phyloP scores from a whole-genome alignment of 2,113 vertebrate species.

The Rhynchomys soricoides region DNA sequence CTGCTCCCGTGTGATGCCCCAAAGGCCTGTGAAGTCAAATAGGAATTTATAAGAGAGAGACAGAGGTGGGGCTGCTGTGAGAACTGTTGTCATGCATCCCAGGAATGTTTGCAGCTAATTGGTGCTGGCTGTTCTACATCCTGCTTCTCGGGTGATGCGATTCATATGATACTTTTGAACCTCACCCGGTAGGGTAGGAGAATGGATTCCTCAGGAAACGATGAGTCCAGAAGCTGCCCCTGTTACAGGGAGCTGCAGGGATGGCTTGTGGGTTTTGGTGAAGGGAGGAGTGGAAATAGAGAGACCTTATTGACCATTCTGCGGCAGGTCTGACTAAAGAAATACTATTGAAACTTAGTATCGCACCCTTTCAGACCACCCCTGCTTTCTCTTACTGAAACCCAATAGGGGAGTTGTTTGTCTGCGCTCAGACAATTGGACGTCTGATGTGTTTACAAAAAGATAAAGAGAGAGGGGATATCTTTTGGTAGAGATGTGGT shows the following conservation, averaged over 20 bases:
- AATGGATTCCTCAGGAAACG: background rate
- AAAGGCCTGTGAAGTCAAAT: background rate
- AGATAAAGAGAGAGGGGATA: too few species aligned
- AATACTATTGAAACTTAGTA: slow-evolving; percentile 4
- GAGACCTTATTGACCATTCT: background rate
- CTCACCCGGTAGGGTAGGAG: background rate
- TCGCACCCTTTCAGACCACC: background rate
- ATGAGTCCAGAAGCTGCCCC: background rate
- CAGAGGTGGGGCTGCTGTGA: background rate
- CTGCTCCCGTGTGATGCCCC: background rate
- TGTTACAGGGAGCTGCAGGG: background rate
- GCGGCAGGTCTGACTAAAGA: background rate
- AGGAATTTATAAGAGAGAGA: background rate
- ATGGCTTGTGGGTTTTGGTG: background rate
- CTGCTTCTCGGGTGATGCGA: background rate
- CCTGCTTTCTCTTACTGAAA: background rate
- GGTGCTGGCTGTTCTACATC: background rate
- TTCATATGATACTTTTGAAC: background rate
- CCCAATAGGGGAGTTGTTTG: background rate
- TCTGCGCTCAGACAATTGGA: background rate
- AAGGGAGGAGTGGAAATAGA: background rate
- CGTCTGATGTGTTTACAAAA: too few species aligned
- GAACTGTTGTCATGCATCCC: background rate
- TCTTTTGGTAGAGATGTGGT: too few species aligned
- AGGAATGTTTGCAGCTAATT: rapidly evolving